Conservation (phyloP, 2,797 vertebrate species). For the Crax fasciolata region DNA sequence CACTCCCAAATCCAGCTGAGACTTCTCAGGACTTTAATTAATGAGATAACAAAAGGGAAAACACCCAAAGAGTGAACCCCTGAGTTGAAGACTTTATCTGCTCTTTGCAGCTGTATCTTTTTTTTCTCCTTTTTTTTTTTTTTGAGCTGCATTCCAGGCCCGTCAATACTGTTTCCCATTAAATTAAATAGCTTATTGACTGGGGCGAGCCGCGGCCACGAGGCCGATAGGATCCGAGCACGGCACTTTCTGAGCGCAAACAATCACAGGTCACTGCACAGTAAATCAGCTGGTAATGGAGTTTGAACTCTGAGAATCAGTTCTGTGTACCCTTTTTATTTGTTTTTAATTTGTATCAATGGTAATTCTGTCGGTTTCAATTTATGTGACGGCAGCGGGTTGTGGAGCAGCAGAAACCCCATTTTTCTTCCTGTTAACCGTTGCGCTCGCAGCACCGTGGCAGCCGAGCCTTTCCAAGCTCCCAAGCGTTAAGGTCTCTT, state of each 20-base stretch:
- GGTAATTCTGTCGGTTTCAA: slow-evolving; percentile 86
- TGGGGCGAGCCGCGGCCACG: slow-evolving; percentile 86
- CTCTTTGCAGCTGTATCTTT: slow-evolving; percentile 89
- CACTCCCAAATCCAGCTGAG: slow-evolving; percentile 15
- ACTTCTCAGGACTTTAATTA: slow-evolving; percentile 62
- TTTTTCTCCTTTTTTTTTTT: background rate
- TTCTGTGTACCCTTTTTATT: slow-evolving; percentile 89
- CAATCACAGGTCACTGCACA: slow-evolving; percentile 88
- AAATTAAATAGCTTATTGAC: slow-evolving; percentile 99
- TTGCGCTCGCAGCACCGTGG: background rate
- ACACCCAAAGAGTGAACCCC: slow-evolving; percentile 84
- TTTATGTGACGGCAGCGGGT: slow-evolving; percentile 79
- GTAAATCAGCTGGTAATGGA: slow-evolving; percentile 93
- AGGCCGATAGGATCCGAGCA: slow-evolving; percentile 84
- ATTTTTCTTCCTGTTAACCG: slow-evolving; percentile 50
- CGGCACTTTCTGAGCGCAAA: slow-evolving; percentile 81
- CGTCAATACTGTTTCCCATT: slow-evolving; percentile 94
- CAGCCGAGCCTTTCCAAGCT: background rate
- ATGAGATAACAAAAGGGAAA: slow-evolving; percentile 73
- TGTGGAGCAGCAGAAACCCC: slow-evolving; percentile 71
- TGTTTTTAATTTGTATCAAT: slow-evolving; percentile 94
- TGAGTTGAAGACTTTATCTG: slow-evolving; percentile 94
- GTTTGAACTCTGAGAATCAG: slow-evolving; percentile 85
- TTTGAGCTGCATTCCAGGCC: slow-evolving; percentile 84
- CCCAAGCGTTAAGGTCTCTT: background rate